Base-by-base conservation (phyloP, 1,140 invertebrate species). In the Pseudachorutes palmiensis region DNA sequence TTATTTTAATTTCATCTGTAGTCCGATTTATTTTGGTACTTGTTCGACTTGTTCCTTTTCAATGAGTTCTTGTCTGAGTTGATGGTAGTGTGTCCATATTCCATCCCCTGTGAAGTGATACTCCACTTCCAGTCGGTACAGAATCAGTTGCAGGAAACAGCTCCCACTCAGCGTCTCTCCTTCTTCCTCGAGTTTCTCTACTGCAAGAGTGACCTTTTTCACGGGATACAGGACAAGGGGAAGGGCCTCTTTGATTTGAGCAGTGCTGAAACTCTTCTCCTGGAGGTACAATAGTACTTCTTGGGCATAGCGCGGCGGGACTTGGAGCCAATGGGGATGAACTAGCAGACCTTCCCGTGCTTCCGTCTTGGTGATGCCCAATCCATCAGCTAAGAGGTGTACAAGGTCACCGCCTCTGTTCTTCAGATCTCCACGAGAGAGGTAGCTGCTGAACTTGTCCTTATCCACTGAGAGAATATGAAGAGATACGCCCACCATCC, bases 241-340 rank as follows among this genome's bases (percentile, higher is more conserved):
- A 55, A 82, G 79, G 66, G 83, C 82, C n/a, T 76, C 70, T 61
- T 78, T 78, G 36, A 85, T 81, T 16, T 81, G 79, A 12, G 77
- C 65, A 26, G 75, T 74, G n/a, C 76, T 67, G 67, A 84, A 83
- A 24, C 75, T 74, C 26, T 75, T 16, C 24, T 78, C 73, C 3
- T 64, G 74, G 31, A 84, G 73, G 72, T 76, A 81, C 36, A 80
- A 76, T 31, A 83, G 76, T 51, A 81, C 82, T 62, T 81, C 77
- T 60, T 81, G 78, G 0, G 83, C 76, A 14, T 81, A 78, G n/a
- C 78, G 64, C 0, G 82, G 67, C 0, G 83, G 78, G n/a, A 80
- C 78, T 62, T 83, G 80, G 24, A 82, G 79, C 81, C 82, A 84
- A 70, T 82, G 83, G 5, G 81, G 82, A 75, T 85, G 83, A 12